Percentiles rank a stretch among this genome's conserved stretches.
Evolutionary conservation across 2,113 vertebrate genomes (phyloP).

Genomic region (Capreolus pygargus): DNA sequence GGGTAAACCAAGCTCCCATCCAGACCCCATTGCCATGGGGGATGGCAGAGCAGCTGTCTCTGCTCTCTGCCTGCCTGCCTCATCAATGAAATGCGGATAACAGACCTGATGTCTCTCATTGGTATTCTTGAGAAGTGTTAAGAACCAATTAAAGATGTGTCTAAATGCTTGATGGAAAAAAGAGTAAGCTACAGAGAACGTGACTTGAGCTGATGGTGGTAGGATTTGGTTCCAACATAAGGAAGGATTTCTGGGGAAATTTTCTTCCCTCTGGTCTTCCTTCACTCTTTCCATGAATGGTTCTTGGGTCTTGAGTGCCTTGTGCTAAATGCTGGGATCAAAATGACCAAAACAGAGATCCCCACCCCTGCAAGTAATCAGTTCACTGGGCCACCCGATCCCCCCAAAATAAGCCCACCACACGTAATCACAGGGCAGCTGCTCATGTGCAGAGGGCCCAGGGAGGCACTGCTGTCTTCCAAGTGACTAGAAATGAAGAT

Average conservation of each 20-base stretch:
- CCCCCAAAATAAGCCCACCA: no score
- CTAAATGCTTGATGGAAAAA: neutral
- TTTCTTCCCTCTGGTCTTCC: neutral
- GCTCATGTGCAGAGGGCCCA: fast-evolving
- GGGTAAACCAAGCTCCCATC: fast-evolving
- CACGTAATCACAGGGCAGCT: neutral
- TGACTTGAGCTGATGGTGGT: neutral
- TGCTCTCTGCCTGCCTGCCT: neutral
- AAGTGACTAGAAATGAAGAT: neutral
- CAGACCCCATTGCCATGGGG: fast-evolving
- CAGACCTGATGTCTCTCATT: neutral
- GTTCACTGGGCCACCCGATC: neutral
- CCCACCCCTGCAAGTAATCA: neutral
- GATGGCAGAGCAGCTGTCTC: neutral
- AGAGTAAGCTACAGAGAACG: neutral
- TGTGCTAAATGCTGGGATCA: neutral
- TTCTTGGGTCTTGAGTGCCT: neutral
- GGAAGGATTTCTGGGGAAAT: neutral
- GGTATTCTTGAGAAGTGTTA: neutral
- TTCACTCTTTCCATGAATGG: neutral
- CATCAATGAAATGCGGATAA: neutral
- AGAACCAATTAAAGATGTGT: neutral
- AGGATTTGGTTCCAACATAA: neutral
- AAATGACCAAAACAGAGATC: neutral
- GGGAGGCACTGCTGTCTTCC: neutral